Evolutionary conservation across 2,113 vertebrate genomes (phyloP).

Genomic region (Dasypus novemcinctus): DNA sequence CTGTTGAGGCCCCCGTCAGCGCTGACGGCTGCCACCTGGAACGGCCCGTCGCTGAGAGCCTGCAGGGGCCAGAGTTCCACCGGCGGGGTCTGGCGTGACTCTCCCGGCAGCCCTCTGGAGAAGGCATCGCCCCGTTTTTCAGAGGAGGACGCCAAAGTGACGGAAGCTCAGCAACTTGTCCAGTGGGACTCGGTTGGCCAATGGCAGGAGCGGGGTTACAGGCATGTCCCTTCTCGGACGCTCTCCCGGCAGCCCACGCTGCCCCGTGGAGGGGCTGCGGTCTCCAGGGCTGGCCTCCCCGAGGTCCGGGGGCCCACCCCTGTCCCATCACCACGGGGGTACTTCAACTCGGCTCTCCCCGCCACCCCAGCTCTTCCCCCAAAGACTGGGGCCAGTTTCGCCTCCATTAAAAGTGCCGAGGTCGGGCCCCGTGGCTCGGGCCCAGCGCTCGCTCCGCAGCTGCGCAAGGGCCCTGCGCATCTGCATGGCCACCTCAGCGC

Average conservation of each 20-base stretch:
- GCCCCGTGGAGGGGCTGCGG: background rate
- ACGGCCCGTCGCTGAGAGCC: too few species aligned
- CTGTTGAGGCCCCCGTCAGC: background rate
- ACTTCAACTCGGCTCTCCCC: background rate
- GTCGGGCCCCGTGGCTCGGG: too few species aligned
- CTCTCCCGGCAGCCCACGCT: fast-evolving
- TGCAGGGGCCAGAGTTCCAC: background rate
- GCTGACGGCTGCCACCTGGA: background rate
- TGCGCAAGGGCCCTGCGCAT: background rate
- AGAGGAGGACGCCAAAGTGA: background rate
- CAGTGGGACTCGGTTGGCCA: background rate
- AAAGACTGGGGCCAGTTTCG: background rate
- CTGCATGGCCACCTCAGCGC: background rate
- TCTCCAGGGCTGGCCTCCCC: background rate
- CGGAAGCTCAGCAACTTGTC: background rate
- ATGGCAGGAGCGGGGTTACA: background rate
- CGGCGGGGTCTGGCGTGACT: background rate
- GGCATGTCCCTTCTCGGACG: fast-evolving
- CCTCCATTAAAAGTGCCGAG: fast-evolving
- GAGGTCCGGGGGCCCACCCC: background rate
- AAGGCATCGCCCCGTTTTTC: background rate
- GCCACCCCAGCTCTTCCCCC: background rate
- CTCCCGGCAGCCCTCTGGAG: background rate
- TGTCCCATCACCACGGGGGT: background rate
- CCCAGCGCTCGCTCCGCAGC: background rate